Base-by-base conservation (phyloP, 2,797 vertebrate genomes). In the Antrozous pallidus region DNA sequence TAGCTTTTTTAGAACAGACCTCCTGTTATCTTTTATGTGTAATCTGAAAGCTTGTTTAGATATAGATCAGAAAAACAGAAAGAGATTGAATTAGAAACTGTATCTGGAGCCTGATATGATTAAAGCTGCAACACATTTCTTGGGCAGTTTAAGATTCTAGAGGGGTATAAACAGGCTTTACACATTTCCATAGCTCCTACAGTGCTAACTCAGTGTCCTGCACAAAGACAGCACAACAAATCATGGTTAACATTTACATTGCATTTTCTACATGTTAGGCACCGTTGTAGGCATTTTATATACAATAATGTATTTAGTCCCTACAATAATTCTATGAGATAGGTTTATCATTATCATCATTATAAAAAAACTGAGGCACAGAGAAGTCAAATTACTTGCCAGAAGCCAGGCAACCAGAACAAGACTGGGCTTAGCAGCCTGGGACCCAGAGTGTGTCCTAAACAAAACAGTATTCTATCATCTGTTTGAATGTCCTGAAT, bases 31-130 rank as follows among this genome's bases (percentile, higher is more conserved):
- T 67, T 2, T 74, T 45, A 40, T 11, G 2, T 36, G 1, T 73
- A 75, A 40, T 7, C 31, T 94, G 8, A 69, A 94, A 95, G 4
- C 63, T 78, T 75, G 22, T 61, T 89, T 89, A 58, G 40, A 75
- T 88, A 81, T 93, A 79, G 70, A 67, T 86, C 42, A 88, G 61
- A 80, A 93, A 92, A 73, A 40, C 49, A 51, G 24, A 88, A 92
- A 5, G 33, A n/a, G 47, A 54, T 24, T 38, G 24, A 91, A 75
- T 36, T 90, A 75, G 10, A 82, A 71, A 71, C n/a, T 92, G 22
- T 80, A 3, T 54, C 24, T 73, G 61, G 26, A 88, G 73, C 1
- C 5, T 71, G n/a, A 18, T 63, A 36, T 51, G 16, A 36, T 73
- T 96, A 22, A 42, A 78, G 28, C 40, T 95, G 3, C 58, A 70